A percentile compares a stretch with the other conserved stretches of the same genome.
Conservation (phyloP, 1,140 invertebrate species). For the Caerostris darwini region DNA sequence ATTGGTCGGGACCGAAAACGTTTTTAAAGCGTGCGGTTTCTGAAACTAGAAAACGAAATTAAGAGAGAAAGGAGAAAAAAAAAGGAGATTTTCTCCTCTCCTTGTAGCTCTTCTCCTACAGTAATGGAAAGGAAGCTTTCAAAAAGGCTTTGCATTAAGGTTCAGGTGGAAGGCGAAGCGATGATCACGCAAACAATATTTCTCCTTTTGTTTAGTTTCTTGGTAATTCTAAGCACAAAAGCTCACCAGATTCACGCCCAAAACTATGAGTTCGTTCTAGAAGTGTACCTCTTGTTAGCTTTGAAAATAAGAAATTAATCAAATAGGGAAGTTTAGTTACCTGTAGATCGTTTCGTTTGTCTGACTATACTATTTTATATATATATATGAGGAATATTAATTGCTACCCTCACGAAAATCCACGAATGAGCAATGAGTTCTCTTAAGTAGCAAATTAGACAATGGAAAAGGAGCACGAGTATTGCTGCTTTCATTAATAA, state of each 20-base stretch:
- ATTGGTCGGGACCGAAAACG: constrained; percentile 49
- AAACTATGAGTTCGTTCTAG: background rate
- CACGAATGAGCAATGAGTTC: background rate
- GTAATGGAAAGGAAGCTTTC: constrained; percentile 38
- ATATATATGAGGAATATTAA: background rate
- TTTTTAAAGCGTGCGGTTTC: constrained; percentile 58
- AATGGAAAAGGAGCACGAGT: no score
- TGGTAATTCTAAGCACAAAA: background rate
- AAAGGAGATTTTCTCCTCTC: background rate
- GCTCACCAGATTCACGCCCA: background rate
- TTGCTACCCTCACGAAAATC: background rate
- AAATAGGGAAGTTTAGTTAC: background rate
- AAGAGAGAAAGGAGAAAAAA: background rate
- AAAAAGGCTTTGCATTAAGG: background rate
- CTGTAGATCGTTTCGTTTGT: background rate
- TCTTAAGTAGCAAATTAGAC: background rate
- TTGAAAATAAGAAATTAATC: constrained; percentile 16
- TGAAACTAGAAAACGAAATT: constrained; percentile 70
- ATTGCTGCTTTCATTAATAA: no score
- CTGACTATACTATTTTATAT: background rate
- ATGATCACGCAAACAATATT: constrained; percentile 28
- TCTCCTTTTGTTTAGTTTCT: constrained; percentile 26
- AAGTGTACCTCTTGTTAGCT: background rate
- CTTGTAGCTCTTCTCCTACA: background rate
- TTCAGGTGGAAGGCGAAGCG: background rate